Evolutionary conservation across 2,113 vertebrate genomes (phyloP).

Genomic region (Petrocephalus zakoni): DNA sequence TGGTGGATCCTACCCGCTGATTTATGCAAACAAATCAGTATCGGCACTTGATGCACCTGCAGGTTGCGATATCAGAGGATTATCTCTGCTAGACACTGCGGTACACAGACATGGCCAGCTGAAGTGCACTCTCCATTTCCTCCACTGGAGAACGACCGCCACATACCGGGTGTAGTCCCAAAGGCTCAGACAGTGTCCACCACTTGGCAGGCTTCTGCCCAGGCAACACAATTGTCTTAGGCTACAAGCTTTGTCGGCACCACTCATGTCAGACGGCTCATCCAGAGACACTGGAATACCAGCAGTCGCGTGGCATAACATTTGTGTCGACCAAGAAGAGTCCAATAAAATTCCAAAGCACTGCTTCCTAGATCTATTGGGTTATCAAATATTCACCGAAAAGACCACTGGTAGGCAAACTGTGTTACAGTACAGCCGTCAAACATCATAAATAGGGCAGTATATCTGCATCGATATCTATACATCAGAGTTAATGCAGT

Average conservation of each 20-base stretch:
- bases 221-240: no score
- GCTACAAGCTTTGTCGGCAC: neutral
- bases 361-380: neutral
- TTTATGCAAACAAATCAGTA: neutral
- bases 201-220: neutral
- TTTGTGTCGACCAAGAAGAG: neutral
- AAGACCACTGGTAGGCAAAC: neutral
- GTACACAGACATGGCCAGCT: neutral
- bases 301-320: neutral
- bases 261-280: neutral
- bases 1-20: neutral
- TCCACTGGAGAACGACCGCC: neutral
- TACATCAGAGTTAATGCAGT: neutral
- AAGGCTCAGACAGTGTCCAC: neutral
- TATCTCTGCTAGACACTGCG: neutral
- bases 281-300: neutral
- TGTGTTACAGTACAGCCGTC: neutral
- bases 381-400: neutral
- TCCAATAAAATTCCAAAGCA: neutral
- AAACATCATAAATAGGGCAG: neutral
- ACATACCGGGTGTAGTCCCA: neutral
- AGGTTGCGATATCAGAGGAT: neutral
- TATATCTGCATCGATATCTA: neutral
- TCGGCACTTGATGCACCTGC: neutral
- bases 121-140: neutral